Evolutionary conservation across 2,113 vertebrate species (phyloP).

Genomic region (Oriolus oriolus): DNA sequence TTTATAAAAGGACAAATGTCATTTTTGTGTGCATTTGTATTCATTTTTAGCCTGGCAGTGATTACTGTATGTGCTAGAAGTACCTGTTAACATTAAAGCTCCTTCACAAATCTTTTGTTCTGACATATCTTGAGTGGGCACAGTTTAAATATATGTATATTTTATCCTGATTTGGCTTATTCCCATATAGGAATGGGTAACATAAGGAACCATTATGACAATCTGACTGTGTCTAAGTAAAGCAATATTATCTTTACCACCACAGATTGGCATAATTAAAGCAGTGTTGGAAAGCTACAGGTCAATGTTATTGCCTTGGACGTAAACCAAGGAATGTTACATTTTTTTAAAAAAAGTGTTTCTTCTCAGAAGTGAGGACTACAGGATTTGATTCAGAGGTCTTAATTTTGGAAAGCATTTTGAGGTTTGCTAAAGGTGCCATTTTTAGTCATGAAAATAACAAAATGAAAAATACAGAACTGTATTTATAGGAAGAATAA

Average conservation of each 20-base stretch:
- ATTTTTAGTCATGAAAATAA: not conserved
- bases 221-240: not conserved
- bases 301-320: not conserved
- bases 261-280: not conserved
- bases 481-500: constrained; percentile 26
- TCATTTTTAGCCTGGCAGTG: not conserved
- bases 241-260: not conserved
- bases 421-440: not conserved
- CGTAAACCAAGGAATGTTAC: not conserved
- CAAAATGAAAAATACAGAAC: constrained; percentile 2
- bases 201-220: not conserved
- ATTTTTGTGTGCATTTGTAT: not conserved
- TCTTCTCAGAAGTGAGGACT: not conserved
- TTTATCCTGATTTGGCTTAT: not conserved
- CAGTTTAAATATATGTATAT: not conserved
- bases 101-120: not conserved
- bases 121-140: not conserved
- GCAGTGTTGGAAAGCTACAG: not conserved
- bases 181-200: not conserved
- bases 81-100: not conserved
- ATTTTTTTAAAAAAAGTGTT: rapidly evolving
- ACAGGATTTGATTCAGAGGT: not conserved
- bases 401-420: not conserved
- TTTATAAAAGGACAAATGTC: not conserved
- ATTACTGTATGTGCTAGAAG: not conserved